A percentile compares a stretch with the other conserved stretches of the same genome.
Evolutionary conservation across 2,113 vertebrate species (phyloP).

Genomic region (Chionomys nivalis): DNA sequence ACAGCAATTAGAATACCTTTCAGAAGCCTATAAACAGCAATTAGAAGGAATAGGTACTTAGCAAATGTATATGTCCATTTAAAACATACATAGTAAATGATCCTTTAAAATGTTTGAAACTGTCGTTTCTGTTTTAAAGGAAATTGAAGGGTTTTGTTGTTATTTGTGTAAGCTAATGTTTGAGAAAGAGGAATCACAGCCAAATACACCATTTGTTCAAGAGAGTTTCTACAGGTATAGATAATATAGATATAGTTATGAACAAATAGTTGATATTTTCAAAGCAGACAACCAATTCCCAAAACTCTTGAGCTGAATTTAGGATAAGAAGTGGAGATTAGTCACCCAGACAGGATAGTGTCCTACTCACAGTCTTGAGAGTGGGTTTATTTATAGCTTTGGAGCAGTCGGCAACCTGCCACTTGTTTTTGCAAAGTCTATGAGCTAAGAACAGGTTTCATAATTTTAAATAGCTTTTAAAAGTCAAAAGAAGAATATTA

Average conservation of each 20-base stretch:
- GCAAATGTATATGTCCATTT: neutral
- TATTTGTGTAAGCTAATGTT: constrained; percentile 18
- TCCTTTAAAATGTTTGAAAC: constrained; percentile 9
- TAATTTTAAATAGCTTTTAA: constrained; percentile 38
- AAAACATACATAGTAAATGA: neutral
- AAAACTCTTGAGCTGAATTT: neutral
- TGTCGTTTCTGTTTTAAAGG: constrained; percentile 58
- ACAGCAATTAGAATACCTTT: neutral
- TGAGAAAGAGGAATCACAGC: neutral
- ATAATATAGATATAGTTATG: neutral
- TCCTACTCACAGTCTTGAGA: neutral
- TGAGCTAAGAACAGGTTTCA: constrained; percentile 27
- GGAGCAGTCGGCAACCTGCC: neutral
- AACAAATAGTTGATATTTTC: neutral
- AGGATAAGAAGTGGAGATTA: neutral
- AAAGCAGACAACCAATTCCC: neutral
- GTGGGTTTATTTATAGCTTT: neutral
- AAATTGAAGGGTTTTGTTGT: neutral
- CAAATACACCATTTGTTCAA: constrained; percentile 24
- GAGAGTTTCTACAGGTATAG: neutral
- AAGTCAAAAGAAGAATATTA: constrained; percentile 12
- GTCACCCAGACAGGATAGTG: neutral
- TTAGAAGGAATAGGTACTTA: constrained; percentile 2
- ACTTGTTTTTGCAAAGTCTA: neutral
- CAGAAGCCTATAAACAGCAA: neutral